These are phyloP conservation scores for Thaumatotibia leucotreta DNA, from an alignment of 1,140 invertebrate genomes.

Conservation along the genomic window DNA sequence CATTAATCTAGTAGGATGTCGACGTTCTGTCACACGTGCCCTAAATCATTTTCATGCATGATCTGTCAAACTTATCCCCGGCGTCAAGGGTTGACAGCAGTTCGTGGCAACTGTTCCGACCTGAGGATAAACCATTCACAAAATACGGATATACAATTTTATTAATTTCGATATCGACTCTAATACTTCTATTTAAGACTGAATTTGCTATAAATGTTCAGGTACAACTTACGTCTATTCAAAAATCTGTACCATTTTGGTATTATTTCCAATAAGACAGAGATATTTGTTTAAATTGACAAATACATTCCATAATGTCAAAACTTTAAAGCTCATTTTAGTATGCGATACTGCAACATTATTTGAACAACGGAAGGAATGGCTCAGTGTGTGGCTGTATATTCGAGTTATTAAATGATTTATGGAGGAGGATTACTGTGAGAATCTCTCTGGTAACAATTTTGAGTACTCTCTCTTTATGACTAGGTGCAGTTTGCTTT, in stretches of 20 bases:
- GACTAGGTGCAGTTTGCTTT: constrained; percentile 39
- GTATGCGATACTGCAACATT: constrained; percentile 22
- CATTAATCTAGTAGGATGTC: constrained; percentile 16
- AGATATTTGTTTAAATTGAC: constrained; percentile 15
- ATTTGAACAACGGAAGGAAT: constrained; percentile 67
- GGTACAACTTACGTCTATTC: constrained; percentile 41
- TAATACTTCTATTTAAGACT: neutral
- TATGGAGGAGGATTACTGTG: constrained; percentile 66
- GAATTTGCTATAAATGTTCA: constrained; percentile 22
- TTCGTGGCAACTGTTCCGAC: constrained; percentile 54
- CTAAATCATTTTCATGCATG: constrained; percentile 55
- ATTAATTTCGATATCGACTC: neutral
- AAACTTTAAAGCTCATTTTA: constrained; percentile 29
- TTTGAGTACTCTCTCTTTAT: constrained; percentile 35
- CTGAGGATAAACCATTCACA: constrained; percentile 45
- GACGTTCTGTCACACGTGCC: constrained; percentile 22
- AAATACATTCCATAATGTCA: constrained; percentile 23
- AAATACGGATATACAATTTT: neutral
- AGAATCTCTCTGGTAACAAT: constrained; percentile 31
- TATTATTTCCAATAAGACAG: constrained; percentile 32
- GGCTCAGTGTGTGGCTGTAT: constrained; percentile 71
- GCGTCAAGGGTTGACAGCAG: constrained; percentile 69
- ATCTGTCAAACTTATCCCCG: constrained; percentile 64
- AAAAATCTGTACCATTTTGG: constrained; percentile 21
- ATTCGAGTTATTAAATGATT: constrained; percentile 76